These are phyloP conservation scores for Chloroceryle inda DNA, from an alignment of 2,797 vertebrate species.

Conservation along the genomic window DNA sequence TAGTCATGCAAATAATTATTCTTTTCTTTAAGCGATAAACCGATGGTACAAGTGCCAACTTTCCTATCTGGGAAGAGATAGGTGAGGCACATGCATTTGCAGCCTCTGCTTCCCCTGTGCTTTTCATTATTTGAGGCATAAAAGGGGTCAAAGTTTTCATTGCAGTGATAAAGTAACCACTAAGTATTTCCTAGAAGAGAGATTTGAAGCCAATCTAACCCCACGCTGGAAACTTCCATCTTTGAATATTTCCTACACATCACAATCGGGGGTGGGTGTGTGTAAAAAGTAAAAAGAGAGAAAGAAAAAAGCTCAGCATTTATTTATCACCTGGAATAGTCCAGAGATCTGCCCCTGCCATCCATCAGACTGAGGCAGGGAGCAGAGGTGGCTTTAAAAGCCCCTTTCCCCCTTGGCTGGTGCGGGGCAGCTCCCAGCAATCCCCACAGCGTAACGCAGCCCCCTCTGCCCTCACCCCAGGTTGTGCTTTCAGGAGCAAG, in stretches of 20 bases:
- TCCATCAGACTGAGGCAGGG: neutral
- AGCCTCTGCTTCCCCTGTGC: constrained; percentile 12
- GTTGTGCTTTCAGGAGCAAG: neutral
- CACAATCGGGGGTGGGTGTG: neutral
- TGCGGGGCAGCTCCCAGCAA: neutral
- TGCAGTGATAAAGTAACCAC: neutral
- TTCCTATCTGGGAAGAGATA: constrained; percentile 18
- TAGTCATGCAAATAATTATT: constrained; percentile 23
- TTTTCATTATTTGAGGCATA: constrained; percentile 21
- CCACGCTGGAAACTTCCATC: neutral
- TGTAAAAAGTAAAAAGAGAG: neutral
- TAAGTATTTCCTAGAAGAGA: neutral
- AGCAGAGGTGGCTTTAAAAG: neutral
- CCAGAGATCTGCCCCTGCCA: neutral
- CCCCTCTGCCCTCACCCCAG: neutral
- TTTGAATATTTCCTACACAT: neutral
- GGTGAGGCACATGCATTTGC: neutral
- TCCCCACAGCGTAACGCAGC: fast-evolving
- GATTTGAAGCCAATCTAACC: neutral
- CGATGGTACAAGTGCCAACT: neutral
- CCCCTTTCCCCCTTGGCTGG: neutral
- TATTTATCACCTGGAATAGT: neutral
- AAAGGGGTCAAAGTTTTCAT: constrained; percentile 42
- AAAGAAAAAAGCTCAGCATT: neutral
- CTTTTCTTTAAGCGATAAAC: constrained; percentile 37